These are phyloP conservation scores for Agrilus biguttatus DNA, from an alignment of 2,888 invertebrate genomes.

Conservation along the genomic window DNA sequence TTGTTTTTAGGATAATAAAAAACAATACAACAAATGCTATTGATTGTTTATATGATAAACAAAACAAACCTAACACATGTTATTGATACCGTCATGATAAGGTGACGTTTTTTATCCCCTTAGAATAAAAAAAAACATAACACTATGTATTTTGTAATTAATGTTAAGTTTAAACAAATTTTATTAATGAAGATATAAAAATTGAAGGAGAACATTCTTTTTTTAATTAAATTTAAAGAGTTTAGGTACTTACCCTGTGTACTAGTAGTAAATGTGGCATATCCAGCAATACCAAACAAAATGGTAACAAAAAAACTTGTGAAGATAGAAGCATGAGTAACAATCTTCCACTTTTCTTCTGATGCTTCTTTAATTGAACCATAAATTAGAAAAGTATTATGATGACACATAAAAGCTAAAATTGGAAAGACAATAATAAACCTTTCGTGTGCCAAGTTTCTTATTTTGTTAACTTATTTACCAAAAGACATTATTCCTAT, in stretches of 20 bases:
- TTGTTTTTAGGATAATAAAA: no score
- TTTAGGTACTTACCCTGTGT: conserved; percentile 47
- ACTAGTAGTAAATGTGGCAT: conserved; percentile 63
- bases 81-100: no score
- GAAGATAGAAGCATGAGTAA: conserved; percentile 65
- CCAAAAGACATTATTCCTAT: conserved; percentile 77
- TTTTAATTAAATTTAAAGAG: no score
- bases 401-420: conserved; percentile 81
- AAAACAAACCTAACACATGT: no score
- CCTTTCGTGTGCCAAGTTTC: background rate
- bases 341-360: conserved; percentile 62
- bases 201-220: no score
- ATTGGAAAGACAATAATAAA: conserved; percentile 8
- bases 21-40: no score
- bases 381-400: conserved; percentile 74
- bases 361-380: conserved; percentile 63
- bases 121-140: no score
- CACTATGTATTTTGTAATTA: no score
- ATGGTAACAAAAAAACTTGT: conserved; percentile 58
- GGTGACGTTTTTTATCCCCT: no score
- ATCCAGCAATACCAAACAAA: conserved; percentile 63
- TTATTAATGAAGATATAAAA: no score
- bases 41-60: no score
- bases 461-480: conserved; percentile 27
- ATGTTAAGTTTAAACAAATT: no score